These are phyloP conservation scores for Diaperis boleti DNA, from an alignment of 2,888 invertebrate species.

Conservation along the genomic window DNA sequence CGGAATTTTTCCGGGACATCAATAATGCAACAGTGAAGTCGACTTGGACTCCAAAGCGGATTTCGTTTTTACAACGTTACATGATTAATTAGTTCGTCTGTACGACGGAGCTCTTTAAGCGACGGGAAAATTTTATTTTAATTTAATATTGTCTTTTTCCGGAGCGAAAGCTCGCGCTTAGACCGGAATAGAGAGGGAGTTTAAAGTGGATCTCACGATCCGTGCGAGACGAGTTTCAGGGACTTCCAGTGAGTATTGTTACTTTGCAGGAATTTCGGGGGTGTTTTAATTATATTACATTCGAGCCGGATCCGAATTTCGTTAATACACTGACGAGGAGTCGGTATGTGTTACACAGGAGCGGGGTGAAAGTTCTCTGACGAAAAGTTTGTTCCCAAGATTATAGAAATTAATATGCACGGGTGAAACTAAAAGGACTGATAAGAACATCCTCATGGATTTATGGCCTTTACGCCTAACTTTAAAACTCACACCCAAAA, in stretches of 20 bases:
- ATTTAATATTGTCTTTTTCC: constrained; percentile 4
- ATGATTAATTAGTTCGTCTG: constrained; percentile 23
- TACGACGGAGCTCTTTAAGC: constrained; percentile 6
- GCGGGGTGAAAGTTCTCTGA: too few relatives aligned
- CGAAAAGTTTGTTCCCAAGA: too few relatives aligned
- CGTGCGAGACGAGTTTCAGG: not conserved
- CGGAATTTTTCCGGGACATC: constrained; percentile 11
- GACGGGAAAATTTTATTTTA: constrained; percentile 14
- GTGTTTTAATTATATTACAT: not conserved
- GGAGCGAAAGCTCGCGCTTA: not conserved
- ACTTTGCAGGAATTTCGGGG: not conserved
- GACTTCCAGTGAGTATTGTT: not conserved
- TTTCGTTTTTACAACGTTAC: constrained; percentile 13
- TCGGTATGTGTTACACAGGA: too few relatives aligned
- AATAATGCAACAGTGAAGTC: constrained; percentile 19
- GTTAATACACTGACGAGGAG: not conserved
- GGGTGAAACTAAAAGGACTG: too few relatives aligned
- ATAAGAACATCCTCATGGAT: too few relatives aligned
- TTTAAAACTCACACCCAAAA: too few relatives aligned
- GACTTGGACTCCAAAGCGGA: constrained; percentile 6
- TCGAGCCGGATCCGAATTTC: not conserved
- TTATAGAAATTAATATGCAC: too few relatives aligned
- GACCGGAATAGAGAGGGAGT: not conserved
- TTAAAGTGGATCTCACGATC: not conserved
- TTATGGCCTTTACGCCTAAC: too few relatives aligned